phyloP scores from a whole-genome alignment of 2,888 invertebrate species.

The Lepidochitona cinerea region DNA sequence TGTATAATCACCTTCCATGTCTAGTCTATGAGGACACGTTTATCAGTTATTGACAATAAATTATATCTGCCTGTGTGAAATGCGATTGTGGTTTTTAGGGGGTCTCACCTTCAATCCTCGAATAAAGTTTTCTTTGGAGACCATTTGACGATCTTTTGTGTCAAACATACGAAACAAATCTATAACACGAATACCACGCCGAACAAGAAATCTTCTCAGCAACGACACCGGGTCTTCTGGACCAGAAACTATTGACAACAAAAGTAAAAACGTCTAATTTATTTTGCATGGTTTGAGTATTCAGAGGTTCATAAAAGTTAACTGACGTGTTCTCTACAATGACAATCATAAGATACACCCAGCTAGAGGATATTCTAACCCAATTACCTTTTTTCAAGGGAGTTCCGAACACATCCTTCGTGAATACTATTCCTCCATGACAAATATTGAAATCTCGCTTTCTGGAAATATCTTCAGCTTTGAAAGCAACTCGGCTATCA shows the following conservation, averaged over 20 bases:
- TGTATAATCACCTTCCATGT: no score
- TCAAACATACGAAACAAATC: slow-evolving; percentile 68
- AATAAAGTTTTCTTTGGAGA: slow-evolving; percentile 64
- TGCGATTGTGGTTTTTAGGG: neutral
- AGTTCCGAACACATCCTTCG: slow-evolving; percentile 44
- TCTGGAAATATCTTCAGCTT: slow-evolving; percentile 54
- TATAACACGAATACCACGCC: slow-evolving; percentile 64
- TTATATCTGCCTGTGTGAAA: no score
- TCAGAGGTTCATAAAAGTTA: no score
- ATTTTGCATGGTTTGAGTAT: no score
- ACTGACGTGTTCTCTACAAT: no score
- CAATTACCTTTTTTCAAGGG: neutral
- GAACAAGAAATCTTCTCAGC: slow-evolving; percentile 60
- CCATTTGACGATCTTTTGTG: slow-evolving; percentile 55
- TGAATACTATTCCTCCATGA: slow-evolving; percentile 61
- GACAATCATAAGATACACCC: no score
- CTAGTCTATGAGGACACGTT: no score
- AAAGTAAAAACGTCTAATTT: neutral
- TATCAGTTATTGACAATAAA: no score
- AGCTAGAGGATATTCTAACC: no score
- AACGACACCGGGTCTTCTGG: slow-evolving; percentile 63
- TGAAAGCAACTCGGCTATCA: slow-evolving; percentile 56
- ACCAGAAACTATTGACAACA: neutral
- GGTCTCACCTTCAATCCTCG: slow-evolving; percentile 62
- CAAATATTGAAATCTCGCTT: slow-evolving; percentile 48